Percentiles rank a stretch among this genome's conserved stretches.
phyloP scores from a whole-genome alignment of 2,797 vertebrate species.

The Denticeps clupeoides region DNA sequence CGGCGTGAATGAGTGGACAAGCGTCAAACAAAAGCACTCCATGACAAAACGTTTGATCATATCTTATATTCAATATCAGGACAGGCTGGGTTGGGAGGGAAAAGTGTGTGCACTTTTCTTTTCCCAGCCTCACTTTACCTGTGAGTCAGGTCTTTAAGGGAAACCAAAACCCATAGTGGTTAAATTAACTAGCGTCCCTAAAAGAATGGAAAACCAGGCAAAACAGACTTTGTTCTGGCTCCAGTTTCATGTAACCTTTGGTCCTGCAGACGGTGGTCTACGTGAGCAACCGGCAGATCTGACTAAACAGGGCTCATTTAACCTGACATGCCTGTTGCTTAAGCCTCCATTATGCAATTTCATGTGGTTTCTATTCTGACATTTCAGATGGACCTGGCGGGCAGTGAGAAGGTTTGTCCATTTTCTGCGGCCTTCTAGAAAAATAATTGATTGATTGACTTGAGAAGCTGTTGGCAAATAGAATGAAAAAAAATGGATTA shows the following conservation, averaged over 20 bases:
- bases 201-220: neutral
- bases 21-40: too few relatives aligned
- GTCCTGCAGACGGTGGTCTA: constrained; percentile 7
- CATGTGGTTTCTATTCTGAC: constrained; percentile 8
- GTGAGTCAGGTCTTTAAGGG: too few relatives aligned
- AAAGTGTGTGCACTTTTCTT: too few relatives aligned
- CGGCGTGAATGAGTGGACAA: neutral
- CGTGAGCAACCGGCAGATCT: constrained; percentile 9
- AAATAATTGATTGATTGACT: neutral
- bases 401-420: neutral
- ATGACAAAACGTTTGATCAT: too few relatives aligned
- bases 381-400: neutral
- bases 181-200: too few relatives aligned
- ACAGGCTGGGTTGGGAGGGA: too few relatives aligned
- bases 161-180: too few relatives aligned
- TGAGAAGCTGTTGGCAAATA: neutral
- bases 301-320: constrained; percentile 20
- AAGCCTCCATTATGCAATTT: constrained; percentile 13
- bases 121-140: too few relatives aligned
- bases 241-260: neutral
- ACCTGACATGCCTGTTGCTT: constrained; percentile 17
- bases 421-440: neutral
- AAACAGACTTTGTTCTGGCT: neutral
- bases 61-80: too few relatives aligned
- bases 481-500: neutral